Evolutionary conservation across 2,113 vertebrate genomes (phyloP).

Genomic region (Cisticola juncidis): DNA sequence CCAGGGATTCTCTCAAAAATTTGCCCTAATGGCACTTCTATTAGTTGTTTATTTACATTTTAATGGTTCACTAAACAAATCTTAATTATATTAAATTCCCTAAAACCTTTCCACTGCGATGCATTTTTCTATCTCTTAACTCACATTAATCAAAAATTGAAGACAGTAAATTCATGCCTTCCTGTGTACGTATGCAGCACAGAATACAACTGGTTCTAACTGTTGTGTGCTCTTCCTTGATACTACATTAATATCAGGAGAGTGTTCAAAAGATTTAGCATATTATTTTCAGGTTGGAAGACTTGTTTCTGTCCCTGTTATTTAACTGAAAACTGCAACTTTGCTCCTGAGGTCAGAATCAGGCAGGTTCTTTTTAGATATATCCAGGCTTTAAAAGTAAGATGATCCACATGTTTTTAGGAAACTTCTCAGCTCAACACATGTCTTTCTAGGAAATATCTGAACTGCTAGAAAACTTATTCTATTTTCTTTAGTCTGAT

Average conservation of each 20-base stretch:
- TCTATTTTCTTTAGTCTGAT: neutral
- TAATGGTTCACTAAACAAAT: neutral
- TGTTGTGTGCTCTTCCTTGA: neutral
- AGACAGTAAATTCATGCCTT: neutral
- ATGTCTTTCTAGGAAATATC: slow-evolving; percentile 22
- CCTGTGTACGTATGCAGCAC: neutral
- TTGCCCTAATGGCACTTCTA: neutral
- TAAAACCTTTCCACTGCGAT: neutral
- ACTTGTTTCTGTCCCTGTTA: neutral
- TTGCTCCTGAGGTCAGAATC: neutral
- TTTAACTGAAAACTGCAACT: neutral
- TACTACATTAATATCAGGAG: neutral
- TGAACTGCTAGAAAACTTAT: neutral
- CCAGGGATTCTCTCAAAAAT: no score
- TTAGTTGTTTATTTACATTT: neutral
- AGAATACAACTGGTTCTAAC: neutral
- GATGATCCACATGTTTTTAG: slow-evolving; percentile 6
- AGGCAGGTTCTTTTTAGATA: neutral
- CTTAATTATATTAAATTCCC: neutral
- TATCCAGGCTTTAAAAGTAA: neutral
- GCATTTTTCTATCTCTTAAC: neutral
- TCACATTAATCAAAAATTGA: neutral
- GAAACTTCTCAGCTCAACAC: neutral
- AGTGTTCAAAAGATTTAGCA: neutral
- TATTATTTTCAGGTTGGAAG: neutral